A percentile compares a stretch with the other conserved stretches of the same genome.
Conservation (phyloP, 2,113 vertebrate species). For the Variabilichromis moorii region DNA sequence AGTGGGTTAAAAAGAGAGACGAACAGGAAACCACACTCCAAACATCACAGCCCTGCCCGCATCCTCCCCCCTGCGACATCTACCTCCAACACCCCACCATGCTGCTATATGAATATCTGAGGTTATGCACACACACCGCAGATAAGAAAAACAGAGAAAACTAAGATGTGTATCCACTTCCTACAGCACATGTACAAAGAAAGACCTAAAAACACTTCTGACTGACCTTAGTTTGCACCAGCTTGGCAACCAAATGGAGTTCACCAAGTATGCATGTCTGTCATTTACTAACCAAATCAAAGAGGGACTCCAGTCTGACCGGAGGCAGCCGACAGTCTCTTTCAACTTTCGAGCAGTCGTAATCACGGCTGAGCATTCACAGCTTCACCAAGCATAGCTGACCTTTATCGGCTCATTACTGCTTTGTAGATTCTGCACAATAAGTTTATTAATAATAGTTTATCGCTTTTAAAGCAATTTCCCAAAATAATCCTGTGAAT, state of each 20-base stretch:
- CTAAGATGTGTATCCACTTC: background rate
- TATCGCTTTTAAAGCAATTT: background rate
- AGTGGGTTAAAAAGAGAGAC: conserved; percentile 22
- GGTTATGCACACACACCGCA: background rate
- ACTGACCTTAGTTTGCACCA: conserved; percentile 1
- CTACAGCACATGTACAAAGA: background rate
- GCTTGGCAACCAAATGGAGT: conserved; percentile 8
- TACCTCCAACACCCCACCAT: background rate
- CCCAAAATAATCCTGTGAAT: background rate
- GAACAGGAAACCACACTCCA: conserved; percentile 59
- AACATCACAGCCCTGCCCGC: conserved; percentile 45
- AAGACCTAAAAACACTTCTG: background rate
- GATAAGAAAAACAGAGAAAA: conserved; percentile 15
- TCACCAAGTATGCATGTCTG: background rate
- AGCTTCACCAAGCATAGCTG: background rate
- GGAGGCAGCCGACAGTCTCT: background rate
- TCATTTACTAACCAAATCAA: conserved; percentile 50
- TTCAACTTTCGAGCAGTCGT: background rate
- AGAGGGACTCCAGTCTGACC: background rate
- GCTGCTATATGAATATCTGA: conserved; percentile 2
- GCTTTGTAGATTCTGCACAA: background rate
- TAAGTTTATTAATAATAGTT: background rate
- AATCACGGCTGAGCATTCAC: background rate
- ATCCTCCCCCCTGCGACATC: conserved; percentile 21
- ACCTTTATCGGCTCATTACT: background rate